Evolutionary conservation across 1,140 invertebrate genomes (phyloP).

Genomic region (Diorhabda carinulata): DNA sequence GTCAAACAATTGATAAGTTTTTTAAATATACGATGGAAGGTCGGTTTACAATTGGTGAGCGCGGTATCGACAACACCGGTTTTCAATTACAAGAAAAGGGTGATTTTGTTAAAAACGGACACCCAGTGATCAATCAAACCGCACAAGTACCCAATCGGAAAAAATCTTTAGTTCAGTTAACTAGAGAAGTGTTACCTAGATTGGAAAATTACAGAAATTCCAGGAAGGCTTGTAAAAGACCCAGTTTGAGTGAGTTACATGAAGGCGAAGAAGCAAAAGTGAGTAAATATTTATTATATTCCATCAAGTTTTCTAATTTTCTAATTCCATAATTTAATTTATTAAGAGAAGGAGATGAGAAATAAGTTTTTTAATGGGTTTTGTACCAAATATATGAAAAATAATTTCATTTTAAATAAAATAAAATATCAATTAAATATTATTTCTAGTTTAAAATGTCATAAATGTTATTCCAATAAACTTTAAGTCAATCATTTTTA

Average conservation of each 20-base stretch:
- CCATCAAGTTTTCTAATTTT: neutral
- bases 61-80: constrained; percentile 34
- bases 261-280: constrained; percentile 53
- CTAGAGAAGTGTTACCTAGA: constrained; percentile 77
- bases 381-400: no score
- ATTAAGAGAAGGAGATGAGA: no score
- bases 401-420: no score
- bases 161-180: constrained; percentile 54
- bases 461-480: no score
- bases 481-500: no score
- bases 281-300: constrained; percentile 19
- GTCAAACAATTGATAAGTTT: neutral
- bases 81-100: constrained; percentile 39
- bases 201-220: constrained; percentile 88
- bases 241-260: constrained; percentile 69
- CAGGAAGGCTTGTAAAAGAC: constrained; percentile 64
- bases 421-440: no score
- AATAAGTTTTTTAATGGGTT: no score
- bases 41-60: constrained; percentile 15
- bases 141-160: constrained; percentile 40
- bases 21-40: constrained; percentile 21
- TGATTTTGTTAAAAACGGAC: constrained; percentile 11
- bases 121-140: constrained; percentile 4
- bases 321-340: neutral
- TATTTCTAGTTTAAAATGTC: no score